A percentile compares a stretch with the other conserved stretches of the same genome.
Evolutionary conservation across 2,888 invertebrate genomes (phyloP).

Genomic region (Hololepta plana): DNA sequence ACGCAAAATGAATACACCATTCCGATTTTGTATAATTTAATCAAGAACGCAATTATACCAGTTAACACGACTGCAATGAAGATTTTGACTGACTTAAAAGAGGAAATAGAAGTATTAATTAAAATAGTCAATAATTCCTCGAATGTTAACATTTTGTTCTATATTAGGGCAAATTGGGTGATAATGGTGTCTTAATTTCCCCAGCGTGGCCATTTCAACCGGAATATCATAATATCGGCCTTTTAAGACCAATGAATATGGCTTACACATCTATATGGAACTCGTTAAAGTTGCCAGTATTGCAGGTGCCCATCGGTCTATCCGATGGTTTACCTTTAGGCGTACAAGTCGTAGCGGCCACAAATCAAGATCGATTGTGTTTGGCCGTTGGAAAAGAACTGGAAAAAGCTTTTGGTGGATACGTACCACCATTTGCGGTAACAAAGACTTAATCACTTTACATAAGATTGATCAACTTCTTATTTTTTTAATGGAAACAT

Average conservation of each 20-base stretch:
- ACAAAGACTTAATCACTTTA: no score
- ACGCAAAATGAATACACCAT: no score
- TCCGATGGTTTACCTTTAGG: conserved; percentile 60
- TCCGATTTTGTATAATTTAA: no score
- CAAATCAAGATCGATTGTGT: conserved; percentile 50
- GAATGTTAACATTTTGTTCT: conserved; percentile 1
- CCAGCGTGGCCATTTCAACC: conserved; percentile 67
- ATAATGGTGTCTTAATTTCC: conserved; percentile 66
- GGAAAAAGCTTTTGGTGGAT: conserved; percentile 52
- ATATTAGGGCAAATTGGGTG: conserved; percentile 46
- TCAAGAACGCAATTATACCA: no score
- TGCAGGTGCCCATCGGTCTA: conserved; percentile 70
- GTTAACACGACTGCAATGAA: no score
- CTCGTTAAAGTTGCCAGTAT: conserved; percentile 62
- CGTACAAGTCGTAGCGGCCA: conserved; percentile 57
- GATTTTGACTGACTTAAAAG: no score
- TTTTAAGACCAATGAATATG: conserved; percentile 66
- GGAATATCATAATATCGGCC: conserved; percentile 63
- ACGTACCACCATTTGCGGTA: conserved; percentile 41
- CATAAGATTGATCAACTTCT: no score
- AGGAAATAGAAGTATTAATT: no score
- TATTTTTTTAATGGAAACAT: no score
- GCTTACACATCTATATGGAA: conserved; percentile 75
- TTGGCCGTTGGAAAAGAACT: conserved; percentile 56
- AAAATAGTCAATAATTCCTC: no score